Conservation (phyloP, 2,888 invertebrate species). For the Acrobasis consociella region DNA sequence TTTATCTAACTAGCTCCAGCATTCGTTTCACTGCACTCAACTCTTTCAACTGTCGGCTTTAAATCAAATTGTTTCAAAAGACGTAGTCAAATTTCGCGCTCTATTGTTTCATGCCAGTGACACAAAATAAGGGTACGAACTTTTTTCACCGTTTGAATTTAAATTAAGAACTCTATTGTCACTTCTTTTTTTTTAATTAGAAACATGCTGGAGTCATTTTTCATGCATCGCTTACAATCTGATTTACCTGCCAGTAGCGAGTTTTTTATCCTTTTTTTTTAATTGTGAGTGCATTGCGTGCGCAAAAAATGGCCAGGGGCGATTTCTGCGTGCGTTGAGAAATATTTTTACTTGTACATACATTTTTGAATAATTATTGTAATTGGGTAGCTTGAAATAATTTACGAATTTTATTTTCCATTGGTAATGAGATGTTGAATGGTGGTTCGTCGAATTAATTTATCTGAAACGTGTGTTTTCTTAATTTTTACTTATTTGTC, state of each 20-base stretch:
- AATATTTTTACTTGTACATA: constrained; percentile 38
- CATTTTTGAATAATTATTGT: constrained; percentile 43
- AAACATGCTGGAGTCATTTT: constrained; percentile 72
- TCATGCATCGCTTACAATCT: constrained; percentile 80
- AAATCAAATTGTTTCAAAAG: constrained; percentile 73
- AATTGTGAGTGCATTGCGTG: constrained; percentile 46
- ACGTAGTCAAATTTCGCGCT: constrained; percentile 68
- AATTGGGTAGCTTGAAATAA: constrained; percentile 46
- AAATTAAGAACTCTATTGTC: constrained; percentile 72
- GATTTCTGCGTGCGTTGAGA: constrained; percentile 39
- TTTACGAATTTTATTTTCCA: constrained; percentile 33
- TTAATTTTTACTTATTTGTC: not conserved
- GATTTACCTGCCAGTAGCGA: constrained; percentile 72
- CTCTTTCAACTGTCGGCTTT: constrained; percentile 63
- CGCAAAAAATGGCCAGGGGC: constrained; percentile 42
- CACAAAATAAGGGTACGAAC: constrained; percentile 52
- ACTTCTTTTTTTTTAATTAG: constrained; percentile 71
- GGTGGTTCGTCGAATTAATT: constrained; percentile 21
- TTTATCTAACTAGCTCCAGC: constrained; percentile 46
- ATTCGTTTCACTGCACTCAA: constrained; percentile 60
- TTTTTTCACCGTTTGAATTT: constrained; percentile 69
- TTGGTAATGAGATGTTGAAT: constrained; percentile 15
- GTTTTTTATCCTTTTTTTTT: constrained; percentile 47
- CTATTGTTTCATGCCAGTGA: constrained; percentile 73
- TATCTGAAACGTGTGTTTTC: constrained; percentile 16